Conservation (phyloP, 2,113 vertebrate genomes). For the Rhodinocichla rosea region DNA sequence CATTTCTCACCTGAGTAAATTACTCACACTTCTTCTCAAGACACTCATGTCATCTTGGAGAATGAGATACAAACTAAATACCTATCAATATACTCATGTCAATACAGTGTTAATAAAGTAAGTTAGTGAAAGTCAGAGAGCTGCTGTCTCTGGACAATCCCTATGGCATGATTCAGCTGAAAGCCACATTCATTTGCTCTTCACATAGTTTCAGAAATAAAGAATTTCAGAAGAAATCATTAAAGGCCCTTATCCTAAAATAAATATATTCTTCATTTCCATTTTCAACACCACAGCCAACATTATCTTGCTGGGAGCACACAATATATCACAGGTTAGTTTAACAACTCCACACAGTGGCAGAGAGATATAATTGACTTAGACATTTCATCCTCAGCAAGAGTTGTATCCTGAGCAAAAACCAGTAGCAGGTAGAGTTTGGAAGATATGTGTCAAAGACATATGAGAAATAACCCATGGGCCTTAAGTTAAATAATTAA, state of each 20-base stretch:
- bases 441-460: background rate
- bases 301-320: background rate
- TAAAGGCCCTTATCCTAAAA: background rate
- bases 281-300: background rate
- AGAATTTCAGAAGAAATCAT: background rate
- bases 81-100: too few species aligned
- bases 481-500: background rate
- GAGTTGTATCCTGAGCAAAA: background rate
- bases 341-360: background rate
- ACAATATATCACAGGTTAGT: background rate
- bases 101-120: background rate
- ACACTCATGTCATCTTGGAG: background rate
- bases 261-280: background rate
- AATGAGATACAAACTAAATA: background rate
- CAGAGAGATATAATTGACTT: background rate
- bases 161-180: background rate
- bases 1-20: background rate
- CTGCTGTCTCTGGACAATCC: background rate
- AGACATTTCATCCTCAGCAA: background rate
- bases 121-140: background rate
- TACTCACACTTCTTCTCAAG: background rate
- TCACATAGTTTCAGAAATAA: background rate
- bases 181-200: background rate
- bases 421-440: background rate
- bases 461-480: background rate